Conservation (phyloP, 30 jellyfish, hydroid and myxozoan species). For the Aurelia coerulea region DNA sequence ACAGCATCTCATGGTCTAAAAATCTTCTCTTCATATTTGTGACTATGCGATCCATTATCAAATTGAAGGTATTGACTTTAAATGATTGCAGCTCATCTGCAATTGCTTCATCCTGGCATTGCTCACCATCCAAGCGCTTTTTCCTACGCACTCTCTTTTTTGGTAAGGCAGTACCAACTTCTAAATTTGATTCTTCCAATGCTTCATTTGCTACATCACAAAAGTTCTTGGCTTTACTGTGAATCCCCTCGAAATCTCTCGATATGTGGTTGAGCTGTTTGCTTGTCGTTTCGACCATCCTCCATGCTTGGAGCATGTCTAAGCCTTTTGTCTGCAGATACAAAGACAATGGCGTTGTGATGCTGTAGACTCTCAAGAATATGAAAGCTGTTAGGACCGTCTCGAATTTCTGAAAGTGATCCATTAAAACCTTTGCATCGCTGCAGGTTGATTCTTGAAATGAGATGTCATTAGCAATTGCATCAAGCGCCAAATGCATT, state of each 20-base stretch:
- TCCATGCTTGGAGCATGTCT: no score
- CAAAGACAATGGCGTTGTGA: conserved; percentile 11
- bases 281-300: conserved; percentile 31
- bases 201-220: no score
- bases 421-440: conserved; percentile 24
- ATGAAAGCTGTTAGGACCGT: conserved; percentile 24
- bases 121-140: no score
- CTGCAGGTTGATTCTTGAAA: conserved; percentile 13
- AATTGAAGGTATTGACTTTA: conserved; percentile 3
- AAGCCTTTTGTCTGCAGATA: no score
- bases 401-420: no score
- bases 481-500: conserved; percentile 16
- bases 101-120: not conserved
- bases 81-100: not conserved
- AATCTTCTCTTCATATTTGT: conserved; percentile 9
- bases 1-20: conserved; percentile 29
- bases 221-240: conserved; percentile 12
- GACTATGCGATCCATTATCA: conserved; percentile 46
- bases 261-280: conserved; percentile 15
- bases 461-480: conserved; percentile 7
- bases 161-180: conserved; percentile 37
- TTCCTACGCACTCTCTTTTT: conserved; percentile 18
- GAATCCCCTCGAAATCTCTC: conserved; percentile 15
- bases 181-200: conserved; percentile 18
- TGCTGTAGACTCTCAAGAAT: conserved; percentile 32